These are phyloP conservation scores for Propsilocerus akamusi DNA, from an alignment of 1,140 invertebrate genomes.

Conservation along the genomic window DNA sequence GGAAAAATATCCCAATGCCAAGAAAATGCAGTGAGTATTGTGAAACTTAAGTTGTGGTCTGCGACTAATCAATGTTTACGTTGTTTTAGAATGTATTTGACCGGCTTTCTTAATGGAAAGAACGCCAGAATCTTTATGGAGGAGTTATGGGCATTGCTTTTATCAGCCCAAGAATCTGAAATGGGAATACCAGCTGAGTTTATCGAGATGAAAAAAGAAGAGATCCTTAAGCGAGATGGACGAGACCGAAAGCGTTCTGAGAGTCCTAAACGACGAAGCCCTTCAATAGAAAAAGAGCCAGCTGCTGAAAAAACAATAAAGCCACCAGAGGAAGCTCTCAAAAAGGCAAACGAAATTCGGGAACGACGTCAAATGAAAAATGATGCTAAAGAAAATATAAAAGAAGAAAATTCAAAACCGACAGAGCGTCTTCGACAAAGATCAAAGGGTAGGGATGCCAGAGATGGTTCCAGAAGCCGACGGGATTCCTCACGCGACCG, in stretches of 20 bases:
- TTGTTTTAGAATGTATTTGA: constrained; percentile 99
- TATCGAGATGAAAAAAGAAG: constrained; percentile 90
- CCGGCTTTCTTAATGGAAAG: constrained; percentile 95
- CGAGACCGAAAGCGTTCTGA: constrained; percentile 10
- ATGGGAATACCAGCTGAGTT: constrained; percentile 86
- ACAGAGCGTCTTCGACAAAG: background rate
- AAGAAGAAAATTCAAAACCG: background rate
- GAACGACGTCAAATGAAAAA: background rate
- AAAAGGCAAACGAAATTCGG: background rate
- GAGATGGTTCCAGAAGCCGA: constrained; percentile 23
- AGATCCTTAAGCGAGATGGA: constrained; percentile 69
- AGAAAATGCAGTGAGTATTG: background rate
- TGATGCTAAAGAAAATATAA: background rate
- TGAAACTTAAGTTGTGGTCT: constrained; percentile 40
- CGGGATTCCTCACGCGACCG: constrained; percentile 10
- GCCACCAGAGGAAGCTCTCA: background rate
- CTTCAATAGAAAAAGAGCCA: constrained; percentile 8
- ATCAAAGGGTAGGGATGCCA: constrained; percentile 11
- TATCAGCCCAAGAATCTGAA: constrained; percentile 88
- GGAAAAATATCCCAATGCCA: constrained; percentile 36
- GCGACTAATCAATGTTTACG: constrained; percentile 97
- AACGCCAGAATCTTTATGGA: constrained; percentile 95
- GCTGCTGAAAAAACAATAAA: constrained; percentile 13
- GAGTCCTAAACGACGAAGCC: constrained; percentile 9
- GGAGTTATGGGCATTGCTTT: constrained; percentile 86